Base-by-base conservation (phyloP, 92 coral and sea anemone species). In the Metridium senile region DNA sequence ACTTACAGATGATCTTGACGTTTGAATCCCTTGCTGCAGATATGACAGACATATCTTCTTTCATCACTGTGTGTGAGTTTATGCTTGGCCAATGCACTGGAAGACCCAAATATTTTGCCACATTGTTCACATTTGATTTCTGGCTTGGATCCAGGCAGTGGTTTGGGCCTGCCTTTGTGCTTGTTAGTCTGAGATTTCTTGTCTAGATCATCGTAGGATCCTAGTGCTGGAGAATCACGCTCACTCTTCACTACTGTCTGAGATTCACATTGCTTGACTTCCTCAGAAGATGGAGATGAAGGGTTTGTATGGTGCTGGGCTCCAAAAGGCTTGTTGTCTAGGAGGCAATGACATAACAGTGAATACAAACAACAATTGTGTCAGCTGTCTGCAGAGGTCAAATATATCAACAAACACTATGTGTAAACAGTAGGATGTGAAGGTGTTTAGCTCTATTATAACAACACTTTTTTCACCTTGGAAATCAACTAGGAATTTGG, bases 1-100 rank as follows among this genome's bases (percentile, higher is more conserved):
- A 93, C 99, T 95, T 82, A 95, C 99, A 95, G 75, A 81, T 95
- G 99, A 81, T 95, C 99, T 69, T 95, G 99, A 34, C 99, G 72
- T 76, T 95, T 95, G 81, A 95, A 95, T 66, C 97, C 99, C 54
- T 95, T 95, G 39, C 97, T 89, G 61, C 99, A 95, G 62, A 93
- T 89, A n/a, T 81, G 58, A 61, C 99, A 95, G 17, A 93, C 93
- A 78, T 95, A 95, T 85, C 94, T 84, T 18, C 99, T 87, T 66
- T 95, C 99, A 72, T 95, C 99, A 77, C 99, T 95, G 73, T 95
- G 99, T 25, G 99, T 95, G 19, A 93, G 82, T 71, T 95, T 95
- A 87, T 95, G 99, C 70, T 95, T 95, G 53, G 99, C 99, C 58
- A 95, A 86, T 10, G 99, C 99, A 74, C 99, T 95, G 20, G 99